These are phyloP conservation scores for Anarsia innoxiella DNA, from an alignment of 2,888 invertebrate species.

Conservation along the genomic window DNA sequence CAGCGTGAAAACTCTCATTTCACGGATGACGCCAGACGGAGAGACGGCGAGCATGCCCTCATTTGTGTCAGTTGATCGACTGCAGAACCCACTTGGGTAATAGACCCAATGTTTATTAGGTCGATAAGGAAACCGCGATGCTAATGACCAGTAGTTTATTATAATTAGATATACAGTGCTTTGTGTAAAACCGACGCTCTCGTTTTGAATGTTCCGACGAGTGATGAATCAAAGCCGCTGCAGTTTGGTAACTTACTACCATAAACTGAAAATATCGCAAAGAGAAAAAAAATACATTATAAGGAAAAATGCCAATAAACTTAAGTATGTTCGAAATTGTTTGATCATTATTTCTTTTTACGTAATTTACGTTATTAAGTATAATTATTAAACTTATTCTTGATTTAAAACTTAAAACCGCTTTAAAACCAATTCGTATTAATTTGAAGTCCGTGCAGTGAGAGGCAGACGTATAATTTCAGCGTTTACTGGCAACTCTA, in stretches of 20 bases:
- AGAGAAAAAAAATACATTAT: too few species aligned
- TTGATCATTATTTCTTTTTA: too few species aligned
- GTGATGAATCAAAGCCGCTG: conserved; percentile 28
- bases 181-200: too few species aligned
- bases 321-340: too few species aligned
- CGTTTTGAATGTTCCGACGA: too few species aligned
- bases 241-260: too few species aligned
- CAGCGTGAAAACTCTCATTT: conserved; percentile 26
- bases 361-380: too few species aligned
- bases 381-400: too few species aligned
- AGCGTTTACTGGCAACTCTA: conserved; percentile 29
- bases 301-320: too few species aligned
- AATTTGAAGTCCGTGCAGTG: conserved; percentile 32
- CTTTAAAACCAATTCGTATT: too few species aligned
- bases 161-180: conserved; percentile 28
- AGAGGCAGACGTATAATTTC: conserved; percentile 39
- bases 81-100: conserved; percentile 45
- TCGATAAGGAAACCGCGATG: conserved; percentile 58
- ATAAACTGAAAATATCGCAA: too few species aligned
- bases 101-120: conserved; percentile 44
- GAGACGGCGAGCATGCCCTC: conserved; percentile 36
- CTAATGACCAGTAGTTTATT: conserved; percentile 46
- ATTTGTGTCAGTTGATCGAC: conserved; percentile 51
- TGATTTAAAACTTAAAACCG: too few species aligned
- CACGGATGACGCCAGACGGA: conserved; percentile 20